Base-by-base conservation (phyloP, 92 coral and sea anemone species). In the Umimayanthus kanabou region DNA sequence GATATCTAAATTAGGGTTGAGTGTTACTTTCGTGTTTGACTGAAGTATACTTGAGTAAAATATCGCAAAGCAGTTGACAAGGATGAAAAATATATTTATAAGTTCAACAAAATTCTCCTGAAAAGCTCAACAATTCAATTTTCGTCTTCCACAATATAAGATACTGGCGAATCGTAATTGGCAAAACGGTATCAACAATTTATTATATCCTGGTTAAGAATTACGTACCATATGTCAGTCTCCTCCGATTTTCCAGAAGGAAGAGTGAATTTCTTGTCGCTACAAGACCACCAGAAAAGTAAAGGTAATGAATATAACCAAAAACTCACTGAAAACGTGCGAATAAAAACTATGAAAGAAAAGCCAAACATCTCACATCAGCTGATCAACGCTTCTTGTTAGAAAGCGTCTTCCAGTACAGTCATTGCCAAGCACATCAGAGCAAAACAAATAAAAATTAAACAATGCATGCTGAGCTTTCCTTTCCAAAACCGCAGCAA, bases 241-340 rank as follows among this genome's bases (percentile, higher is more conserved):
- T 83, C 87, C 87, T 30, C 57, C 61, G 67, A 83, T 39, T 83
- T 83, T 83, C 87, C 87, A 70, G 84, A 80, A 80, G 87, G 78
- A 83, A 83, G 87, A 83, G 65, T 83, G 87, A 83, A 83, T 70
- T 83, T 83, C 87, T 83, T 83, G 87, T 83, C 87, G 77, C 87
- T 83, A 83, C 25, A 70, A 83, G 74, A 83, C 87, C 66, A 83
- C 87, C 87, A 83, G 79, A 83, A 83, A 83, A 83, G 87, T 26
- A 70, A 83, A 70, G 37, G 58, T 69, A 72, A 50, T 70, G 45
- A 83, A 70, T 70, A 78, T n/a, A 78, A 45, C 76, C 73, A 69
- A 72, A 71, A 71, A 71, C 76, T 71, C 40, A 22, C 0, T 71
- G 40, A 71, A 71, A 71, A 72, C 42, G 76, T 72, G 30, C 40